Percentiles rank a stretch among this genome's conserved stretches.
Conservation (phyloP, 2,888 invertebrate species). For the Folsomia manolachei region DNA sequence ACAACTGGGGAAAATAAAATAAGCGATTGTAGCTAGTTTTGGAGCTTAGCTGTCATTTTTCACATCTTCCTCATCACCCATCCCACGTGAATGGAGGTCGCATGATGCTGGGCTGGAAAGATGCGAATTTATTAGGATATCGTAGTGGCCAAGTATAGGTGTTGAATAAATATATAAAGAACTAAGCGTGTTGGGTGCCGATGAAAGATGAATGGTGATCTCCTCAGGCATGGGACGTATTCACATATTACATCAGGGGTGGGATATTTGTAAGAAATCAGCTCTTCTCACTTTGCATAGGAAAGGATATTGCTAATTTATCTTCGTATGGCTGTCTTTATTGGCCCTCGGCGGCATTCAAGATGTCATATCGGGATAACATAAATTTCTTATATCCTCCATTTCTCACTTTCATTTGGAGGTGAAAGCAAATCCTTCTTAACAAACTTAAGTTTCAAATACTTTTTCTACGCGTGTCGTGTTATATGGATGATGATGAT, state of each 20-base stretch:
- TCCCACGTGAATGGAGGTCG: too few species aligned
- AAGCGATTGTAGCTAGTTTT: too few species aligned
- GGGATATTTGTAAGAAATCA: conserved; percentile 5
- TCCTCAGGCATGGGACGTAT: too few species aligned
- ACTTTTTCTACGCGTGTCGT: neutral
- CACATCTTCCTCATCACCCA: too few species aligned
- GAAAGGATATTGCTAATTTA: conserved; percentile 9
- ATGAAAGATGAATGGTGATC: conserved; percentile 17
- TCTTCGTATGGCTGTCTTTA: conserved; percentile 20
- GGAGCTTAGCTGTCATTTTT: too few species aligned
- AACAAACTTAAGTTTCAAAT: conserved; percentile 16
- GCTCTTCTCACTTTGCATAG: conserved; percentile 3
- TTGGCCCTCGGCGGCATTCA: conserved; percentile 5
- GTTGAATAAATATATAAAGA: too few species aligned
- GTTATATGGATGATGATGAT: neutral
- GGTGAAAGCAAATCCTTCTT: conserved; percentile 15
- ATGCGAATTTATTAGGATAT: too few species aligned
- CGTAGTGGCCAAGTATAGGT: too few species aligned
- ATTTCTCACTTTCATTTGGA: conserved; percentile 21
- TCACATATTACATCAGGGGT: conserved; percentile 10
- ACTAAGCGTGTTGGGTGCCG: neutral
- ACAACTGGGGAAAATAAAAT: too few species aligned
- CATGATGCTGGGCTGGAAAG: too few species aligned
- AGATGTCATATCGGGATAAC: conserved; percentile 17
- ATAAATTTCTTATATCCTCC: conserved; percentile 5